Evolutionary conservation across 37 sponge, comb jelly and placozoan genomes (phyloP).

Genomic region (Lycopodina hypogea): DNA sequence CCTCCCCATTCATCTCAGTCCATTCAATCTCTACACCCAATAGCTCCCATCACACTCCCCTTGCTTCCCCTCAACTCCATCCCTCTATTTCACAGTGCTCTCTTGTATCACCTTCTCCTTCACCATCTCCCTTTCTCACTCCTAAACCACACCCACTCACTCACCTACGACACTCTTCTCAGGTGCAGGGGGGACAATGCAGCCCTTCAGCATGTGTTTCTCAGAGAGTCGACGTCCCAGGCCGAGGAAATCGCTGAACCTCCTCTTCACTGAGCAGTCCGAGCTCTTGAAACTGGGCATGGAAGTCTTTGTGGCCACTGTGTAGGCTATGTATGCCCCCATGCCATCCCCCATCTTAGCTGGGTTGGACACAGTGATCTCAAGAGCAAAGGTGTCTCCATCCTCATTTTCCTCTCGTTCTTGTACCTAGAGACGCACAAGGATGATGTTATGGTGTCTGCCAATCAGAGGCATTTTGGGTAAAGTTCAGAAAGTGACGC

Average conservation of each 20-base stretch:
- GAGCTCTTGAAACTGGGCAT: conserved; percentile 79
- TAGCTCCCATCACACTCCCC: too few relatives aligned
- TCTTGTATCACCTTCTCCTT: too few relatives aligned
- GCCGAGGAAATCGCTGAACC: conserved; percentile 98
- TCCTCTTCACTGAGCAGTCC: conserved; percentile 72
- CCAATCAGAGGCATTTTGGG: not conserved
- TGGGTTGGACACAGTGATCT: conserved; percentile 72
- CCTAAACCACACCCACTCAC: not conserved
- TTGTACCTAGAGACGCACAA: not conserved
- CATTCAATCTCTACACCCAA: too few relatives aligned
- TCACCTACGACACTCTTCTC: conserved; percentile 93
- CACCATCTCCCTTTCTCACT: too few relatives aligned
- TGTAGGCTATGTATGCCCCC: conserved; percentile 86
- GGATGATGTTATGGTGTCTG: not conserved
- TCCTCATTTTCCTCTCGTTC: conserved; percentile 55
- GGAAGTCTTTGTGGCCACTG: conserved; percentile 78
- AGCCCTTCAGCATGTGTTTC: conserved; percentile 60
- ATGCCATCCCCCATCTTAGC: conserved; percentile 95
- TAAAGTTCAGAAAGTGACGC: not conserved
- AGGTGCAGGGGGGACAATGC: conserved; percentile 93
- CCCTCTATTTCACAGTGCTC: too few relatives aligned
- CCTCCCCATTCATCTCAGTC: too few relatives aligned
- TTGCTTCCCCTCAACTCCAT: too few relatives aligned
- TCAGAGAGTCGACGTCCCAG: conserved; percentile 74
- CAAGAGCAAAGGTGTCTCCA: conserved; percentile 57